Percentiles rank a stretch among this genome's conserved stretches.
These are phyloP conservation scores for Sminthurides aquaticus DNA, from an alignment of 2,888 invertebrate species.

Conservation along the genomic window DNA sequence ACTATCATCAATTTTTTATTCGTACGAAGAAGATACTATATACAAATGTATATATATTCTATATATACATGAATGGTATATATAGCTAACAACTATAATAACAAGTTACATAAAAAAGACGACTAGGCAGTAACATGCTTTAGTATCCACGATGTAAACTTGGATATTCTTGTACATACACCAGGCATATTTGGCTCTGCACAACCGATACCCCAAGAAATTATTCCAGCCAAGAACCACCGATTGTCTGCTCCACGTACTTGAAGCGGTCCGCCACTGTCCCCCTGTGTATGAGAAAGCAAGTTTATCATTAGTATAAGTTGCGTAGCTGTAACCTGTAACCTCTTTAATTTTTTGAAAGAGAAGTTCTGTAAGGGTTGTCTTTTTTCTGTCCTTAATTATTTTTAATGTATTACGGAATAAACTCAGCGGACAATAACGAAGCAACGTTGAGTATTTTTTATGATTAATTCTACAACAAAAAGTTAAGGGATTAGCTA, in stretches of 20 bases:
- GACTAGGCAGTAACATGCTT: conserved; percentile 58
- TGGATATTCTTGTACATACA: conserved; percentile 87
- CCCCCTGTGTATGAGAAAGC: conserved; percentile 56
- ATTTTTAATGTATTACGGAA: not conserved
- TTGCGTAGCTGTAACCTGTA: not conserved
- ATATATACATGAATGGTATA: conserved; percentile 6
- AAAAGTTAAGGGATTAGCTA: too few species aligned
- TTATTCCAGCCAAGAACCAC: conserved; percentile 86
- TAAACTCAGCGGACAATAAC: not conserved
- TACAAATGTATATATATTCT: conserved; percentile 15
- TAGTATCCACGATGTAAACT: conserved; percentile 86
- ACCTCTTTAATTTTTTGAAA: not conserved
- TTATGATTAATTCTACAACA: too few species aligned
- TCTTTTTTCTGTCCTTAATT: not conserved
- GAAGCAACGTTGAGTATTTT: not conserved
- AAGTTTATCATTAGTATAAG: conserved; percentile 6
- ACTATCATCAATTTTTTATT: conserved; percentile 25
- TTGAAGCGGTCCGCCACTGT: conserved; percentile 75
- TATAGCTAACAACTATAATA: conserved; percentile 28
- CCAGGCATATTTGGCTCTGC: conserved; percentile 84
- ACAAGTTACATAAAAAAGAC: conserved; percentile 16
- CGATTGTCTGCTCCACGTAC: conserved; percentile 74
- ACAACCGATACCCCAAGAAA: conserved; percentile 90
- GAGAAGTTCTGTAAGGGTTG: not conserved
- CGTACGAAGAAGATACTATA: conserved; percentile 12